Evolutionary conservation across 2,888 invertebrate genomes (phyloP).

Genomic region (Drosophila barbarae): DNA sequence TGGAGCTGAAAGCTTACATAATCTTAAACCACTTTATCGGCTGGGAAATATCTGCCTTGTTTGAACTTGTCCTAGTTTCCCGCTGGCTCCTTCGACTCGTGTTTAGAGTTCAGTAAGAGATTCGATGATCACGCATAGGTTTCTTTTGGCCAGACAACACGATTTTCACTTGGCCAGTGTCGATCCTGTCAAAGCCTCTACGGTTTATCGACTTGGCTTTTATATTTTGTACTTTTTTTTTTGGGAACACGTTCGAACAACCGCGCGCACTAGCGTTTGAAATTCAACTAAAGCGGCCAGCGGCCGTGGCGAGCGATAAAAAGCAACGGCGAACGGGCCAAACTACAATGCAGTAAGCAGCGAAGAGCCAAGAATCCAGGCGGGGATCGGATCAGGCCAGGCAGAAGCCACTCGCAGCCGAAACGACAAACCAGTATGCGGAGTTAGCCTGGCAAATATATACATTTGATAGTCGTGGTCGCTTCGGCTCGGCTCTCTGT

Average conservation of each 20-base stretch:
- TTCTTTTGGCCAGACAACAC: conserved; percentile 46
- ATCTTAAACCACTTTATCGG: conserved; percentile 27
- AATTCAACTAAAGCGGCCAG: conserved; percentile 73
- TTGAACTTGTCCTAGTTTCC: conserved; percentile 28
- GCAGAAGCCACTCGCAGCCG: conserved; percentile 66
- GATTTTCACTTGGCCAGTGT: conserved; percentile 43
- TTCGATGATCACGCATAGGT: conserved; percentile 29
- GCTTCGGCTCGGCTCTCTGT: conserved; percentile 11
- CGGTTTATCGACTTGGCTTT: background rate
- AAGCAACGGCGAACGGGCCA: conserved; percentile 48
- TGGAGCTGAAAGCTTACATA: conserved; percentile 52
- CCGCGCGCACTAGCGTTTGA: conserved; percentile 75
- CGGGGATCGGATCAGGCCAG: conserved; percentile 24
- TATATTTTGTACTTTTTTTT: conserved; percentile 20
- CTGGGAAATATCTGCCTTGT: conserved; percentile 23
- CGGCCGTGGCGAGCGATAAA: conserved; percentile 59
- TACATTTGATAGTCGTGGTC: conserved; percentile 16
- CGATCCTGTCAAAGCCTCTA: conserved; percentile 35
- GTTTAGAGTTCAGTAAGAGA: conserved; percentile 5
- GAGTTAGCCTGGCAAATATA: conserved; percentile 40
- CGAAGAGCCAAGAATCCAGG: conserved; percentile 26
- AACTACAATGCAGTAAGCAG: conserved; percentile 40
- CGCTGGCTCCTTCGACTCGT: background rate
- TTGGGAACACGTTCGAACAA: conserved; percentile 40
- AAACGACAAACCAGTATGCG: conserved; percentile 64